Percentiles rank a stretch among this genome's conserved stretches.
These are phyloP conservation scores for Ferdinandea cuprea DNA, from an alignment of 2,888 invertebrate species.

Conservation along the genomic window DNA sequence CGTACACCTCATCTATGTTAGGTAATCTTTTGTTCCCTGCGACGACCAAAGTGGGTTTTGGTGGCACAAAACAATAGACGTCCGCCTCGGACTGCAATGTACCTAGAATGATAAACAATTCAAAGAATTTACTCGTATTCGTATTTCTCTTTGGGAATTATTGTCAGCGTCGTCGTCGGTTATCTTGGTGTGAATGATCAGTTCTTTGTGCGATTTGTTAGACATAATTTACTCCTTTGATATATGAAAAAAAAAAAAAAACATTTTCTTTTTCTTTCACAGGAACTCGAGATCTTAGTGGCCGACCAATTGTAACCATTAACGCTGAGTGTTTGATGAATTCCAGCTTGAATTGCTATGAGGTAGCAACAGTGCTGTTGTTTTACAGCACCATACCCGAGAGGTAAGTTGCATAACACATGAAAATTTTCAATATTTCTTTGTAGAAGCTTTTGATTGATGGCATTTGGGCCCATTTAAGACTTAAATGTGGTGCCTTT, in stretches of 20 bases:
- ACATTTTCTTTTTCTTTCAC: constrained; percentile 78
- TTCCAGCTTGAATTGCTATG: constrained; percentile 86
- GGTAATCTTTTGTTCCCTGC: constrained; percentile 72
- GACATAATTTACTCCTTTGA: neutral
- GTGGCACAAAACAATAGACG: constrained; percentile 62
- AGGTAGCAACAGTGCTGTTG: constrained; percentile 88
- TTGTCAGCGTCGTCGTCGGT: constrained; percentile 38
- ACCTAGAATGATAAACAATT: constrained; percentile 54
- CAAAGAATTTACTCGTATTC: constrained; percentile 51
- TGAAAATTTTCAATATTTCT: neutral
- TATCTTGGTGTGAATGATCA: constrained; percentile 66
- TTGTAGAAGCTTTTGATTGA: too few species aligned
- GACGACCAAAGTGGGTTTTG: constrained; percentile 62
- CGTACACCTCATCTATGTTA: constrained; percentile 58
- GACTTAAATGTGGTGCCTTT: too few species aligned
- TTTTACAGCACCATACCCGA: constrained; percentile 88
- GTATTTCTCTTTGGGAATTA: constrained; percentile 42
- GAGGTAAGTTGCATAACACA: constrained; percentile 84
- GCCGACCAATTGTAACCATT: constrained; percentile 87
- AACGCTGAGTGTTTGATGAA: constrained; percentile 85
- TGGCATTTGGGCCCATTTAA: neutral
- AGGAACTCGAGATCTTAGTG: constrained; percentile 88
- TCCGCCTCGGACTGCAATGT: constrained; percentile 39
- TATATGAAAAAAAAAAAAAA: too few species aligned
- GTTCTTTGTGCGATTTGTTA: constrained; percentile 51